Conservation (phyloP, 2,113 vertebrate genomes). For the Brienomyrus brachyistius region DNA sequence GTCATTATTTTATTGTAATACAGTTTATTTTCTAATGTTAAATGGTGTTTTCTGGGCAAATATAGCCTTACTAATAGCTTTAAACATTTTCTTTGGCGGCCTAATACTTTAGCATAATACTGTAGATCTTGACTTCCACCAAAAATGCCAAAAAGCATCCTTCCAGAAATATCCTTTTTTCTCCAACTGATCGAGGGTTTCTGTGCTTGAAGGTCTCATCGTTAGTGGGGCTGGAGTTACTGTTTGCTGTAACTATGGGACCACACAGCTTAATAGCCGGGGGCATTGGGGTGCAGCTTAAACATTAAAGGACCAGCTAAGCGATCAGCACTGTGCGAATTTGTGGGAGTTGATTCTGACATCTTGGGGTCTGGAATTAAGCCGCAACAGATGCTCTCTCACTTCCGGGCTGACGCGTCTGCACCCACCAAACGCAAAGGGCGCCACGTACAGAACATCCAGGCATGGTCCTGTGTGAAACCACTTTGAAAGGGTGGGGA, state of each 20-base stretch:
- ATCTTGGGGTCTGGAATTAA: neutral
- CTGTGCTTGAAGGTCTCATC: neutral
- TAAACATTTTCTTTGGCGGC: neutral
- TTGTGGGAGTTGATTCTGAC: neutral
- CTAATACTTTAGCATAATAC: neutral
- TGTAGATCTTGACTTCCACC: neutral
- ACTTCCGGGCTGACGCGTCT: neutral
- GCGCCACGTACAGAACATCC: neutral
- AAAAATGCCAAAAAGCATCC: neutral
- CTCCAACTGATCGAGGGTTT: neutral
- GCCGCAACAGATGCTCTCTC: neutral
- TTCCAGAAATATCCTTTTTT: neutral
- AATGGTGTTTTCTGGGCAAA: neutral
- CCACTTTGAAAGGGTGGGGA: neutral
- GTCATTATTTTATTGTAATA: neutral
- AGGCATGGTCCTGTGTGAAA: neutral
- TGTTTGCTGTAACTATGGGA: neutral
- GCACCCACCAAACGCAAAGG: neutral
- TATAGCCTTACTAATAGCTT: neutral
- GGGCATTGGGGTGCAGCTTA: too few relatives aligned
- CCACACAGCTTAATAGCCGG: neutral
- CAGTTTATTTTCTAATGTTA: neutral
- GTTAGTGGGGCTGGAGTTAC: neutral
- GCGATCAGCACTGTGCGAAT: neutral
- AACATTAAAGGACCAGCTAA: neutral